phyloP scores from a whole-genome alignment of 1,140 invertebrate species.

The Bombus pascuorum region DNA sequence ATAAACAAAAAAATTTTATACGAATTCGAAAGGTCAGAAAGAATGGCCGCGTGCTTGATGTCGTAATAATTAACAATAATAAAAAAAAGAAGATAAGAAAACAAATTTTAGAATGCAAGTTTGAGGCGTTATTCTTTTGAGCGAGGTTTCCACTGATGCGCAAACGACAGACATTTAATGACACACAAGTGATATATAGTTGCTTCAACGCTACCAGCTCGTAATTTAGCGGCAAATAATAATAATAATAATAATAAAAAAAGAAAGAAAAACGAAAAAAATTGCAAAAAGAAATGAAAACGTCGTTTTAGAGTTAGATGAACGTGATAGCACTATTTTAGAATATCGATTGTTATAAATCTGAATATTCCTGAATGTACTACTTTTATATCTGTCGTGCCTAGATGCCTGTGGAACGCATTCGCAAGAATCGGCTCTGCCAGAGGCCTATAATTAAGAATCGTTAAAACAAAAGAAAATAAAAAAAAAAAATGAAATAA shows the following conservation, averaged over 20 bases:
- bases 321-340: conserved; percentile 72
- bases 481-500: conserved; percentile 49
- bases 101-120: conserved; percentile 58
- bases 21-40: conserved; percentile 27
- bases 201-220: conserved; percentile 67
- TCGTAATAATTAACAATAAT: conserved; percentile 50
- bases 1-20: conserved; percentile 39
- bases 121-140: conserved; percentile 64
- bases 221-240: conserved; percentile 53
- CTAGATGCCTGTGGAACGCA: conserved; percentile 73
- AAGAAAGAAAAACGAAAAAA: conserved; percentile 50
- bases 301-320: conserved; percentile 63
- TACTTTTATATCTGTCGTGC: conserved; percentile 75
- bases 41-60: conserved; percentile 52
- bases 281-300: conserved; percentile 44
- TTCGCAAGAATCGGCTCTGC: conserved; percentile 54
- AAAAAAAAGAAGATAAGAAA: background rate
- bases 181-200: conserved; percentile 58
- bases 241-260: conserved; percentile 33
- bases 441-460: conserved; percentile 52
- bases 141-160: conserved; percentile 61
- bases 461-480: conserved; percentile 45
- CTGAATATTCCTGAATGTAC: conserved; percentile 66
- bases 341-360: conserved; percentile 66
- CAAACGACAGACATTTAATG: conserved; percentile 63